Percentiles rank a stretch among this genome's conserved stretches.
These are phyloP conservation scores for Gibbula magus DNA, from an alignment of 2,888 invertebrate genomes.

Conservation along the genomic window DNA sequence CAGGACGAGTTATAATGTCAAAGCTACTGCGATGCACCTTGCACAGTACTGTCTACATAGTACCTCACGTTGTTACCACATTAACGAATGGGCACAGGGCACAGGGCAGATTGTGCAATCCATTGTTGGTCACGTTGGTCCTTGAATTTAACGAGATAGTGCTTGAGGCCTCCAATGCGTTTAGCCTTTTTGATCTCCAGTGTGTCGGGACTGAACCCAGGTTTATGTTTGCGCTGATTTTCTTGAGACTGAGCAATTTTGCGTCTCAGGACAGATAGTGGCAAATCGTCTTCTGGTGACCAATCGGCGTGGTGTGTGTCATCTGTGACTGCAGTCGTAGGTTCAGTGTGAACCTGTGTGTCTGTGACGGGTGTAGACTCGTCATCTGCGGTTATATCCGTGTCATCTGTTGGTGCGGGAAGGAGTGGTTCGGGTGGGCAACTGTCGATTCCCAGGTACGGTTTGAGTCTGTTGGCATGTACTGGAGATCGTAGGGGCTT, in stretches of 20 bases:
- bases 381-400: too few species aligned
- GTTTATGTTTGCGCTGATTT: not conserved
- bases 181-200: not conserved
- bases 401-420: too few species aligned
- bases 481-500: not conserved
- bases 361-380: too few species aligned
- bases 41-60: too few species aligned
- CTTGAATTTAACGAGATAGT: too few species aligned
- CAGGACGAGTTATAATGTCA: too few species aligned
- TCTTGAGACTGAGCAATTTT: not conserved
- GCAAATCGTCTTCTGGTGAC: not conserved
- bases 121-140: not conserved
- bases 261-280: not conserved
- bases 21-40: too few species aligned
- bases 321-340: too few species aligned
- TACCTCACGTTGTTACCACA: too few species aligned
- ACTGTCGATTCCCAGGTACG: not conserved
- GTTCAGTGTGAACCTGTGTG: too few species aligned
- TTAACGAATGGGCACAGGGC: not conserved
- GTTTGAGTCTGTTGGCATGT: slow-evolving; percentile 24
- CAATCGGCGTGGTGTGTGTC: too few species aligned
- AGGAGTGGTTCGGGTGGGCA: not conserved
- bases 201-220: not conserved
- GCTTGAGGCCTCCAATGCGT: too few species aligned
- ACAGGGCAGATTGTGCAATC: not conserved